Base-by-base conservation (phyloP, 2,113 vertebrate species). In the Corythornis vintsioides region DNA sequence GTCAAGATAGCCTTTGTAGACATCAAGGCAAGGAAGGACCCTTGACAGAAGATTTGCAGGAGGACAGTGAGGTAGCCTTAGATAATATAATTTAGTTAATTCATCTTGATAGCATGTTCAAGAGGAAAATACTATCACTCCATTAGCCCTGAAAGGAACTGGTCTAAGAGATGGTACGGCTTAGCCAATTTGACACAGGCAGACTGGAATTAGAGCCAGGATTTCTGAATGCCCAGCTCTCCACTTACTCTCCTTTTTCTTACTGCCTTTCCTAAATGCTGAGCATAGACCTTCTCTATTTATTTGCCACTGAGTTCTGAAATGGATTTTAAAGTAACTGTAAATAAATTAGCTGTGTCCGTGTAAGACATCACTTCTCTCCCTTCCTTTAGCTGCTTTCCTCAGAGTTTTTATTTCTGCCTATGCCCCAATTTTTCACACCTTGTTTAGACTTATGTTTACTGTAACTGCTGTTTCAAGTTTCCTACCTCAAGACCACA, bases 401-500 rank as follows among this genome's bases (percentile, higher is more conserved):
- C 91, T 91, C 77, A 78, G 43, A n/a, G n/a, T 60, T 90, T 89
- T 95, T 93, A 83, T 91, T 83, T 86, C 15, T 60, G 87, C 21
- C 10, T 61, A 5, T 57, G 60, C 79, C 88, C 43, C 56, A 76
- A 11, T 94, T 96, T 97, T 97, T 97, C 92, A 93, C 95, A 97
- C 96, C 94, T 97, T 97, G 95, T 97, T 97, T 96, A 95, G 97
- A 93, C 81, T 95, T 92, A 3, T 93, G 90, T 96, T 97, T 96
- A 96, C 90, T 92, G 71, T 90, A 91, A 83, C 85, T 77, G 90
- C 85, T 96, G 91, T 96, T 97, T 96, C 92, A 97, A 95, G 91
- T 96, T 97, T 95, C 95, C 89, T 95, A 93, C 95, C 95, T 97
- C 96, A 91, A 96, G 82, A 96, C 94, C 96, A 97, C 95, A 98